Evolutionary conservation across 2,888 invertebrate genomes (phyloP), one percentile per base, ranked within the genome.

Genomic region (Drosophila infuscata): DNA sequence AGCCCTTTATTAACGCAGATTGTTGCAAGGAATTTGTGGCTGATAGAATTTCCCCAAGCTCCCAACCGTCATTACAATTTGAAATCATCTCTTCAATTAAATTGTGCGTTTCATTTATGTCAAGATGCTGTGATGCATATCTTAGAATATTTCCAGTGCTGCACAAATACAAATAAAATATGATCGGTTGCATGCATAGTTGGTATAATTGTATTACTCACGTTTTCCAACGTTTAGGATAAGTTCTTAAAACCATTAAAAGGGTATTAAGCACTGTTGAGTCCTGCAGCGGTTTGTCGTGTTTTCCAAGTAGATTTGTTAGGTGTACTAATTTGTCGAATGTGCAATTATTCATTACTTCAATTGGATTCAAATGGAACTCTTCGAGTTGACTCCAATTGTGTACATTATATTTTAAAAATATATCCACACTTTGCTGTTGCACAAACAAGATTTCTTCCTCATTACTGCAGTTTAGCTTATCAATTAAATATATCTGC

Each of bases 311-410:
- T 5, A 65, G 33, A 12, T 12, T 6, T 17, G 51, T 17, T 33
- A 65, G 15, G 9, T 41, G n/a, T 7, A 6, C 1, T n/a, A 51
- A 12, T 6, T 35, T 65, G 4, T 41, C 30, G 7, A 41, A 51
- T 6, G 65, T 51, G 29, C 33, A 51, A 33, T 12, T 35, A 12
- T 51, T n/a, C 4, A 65, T 20, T 7, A 65, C 6, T 12, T 65
- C 20, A 35, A 41, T 20, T 8, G 41, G 49, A 29, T 65, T 41
- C 66, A 65, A 65, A 6, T 65, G 9, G 6, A 51, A 65, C 2
- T 12, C 51, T 30, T 64, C 51, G 8, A 65, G 51, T 17, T 65
- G 65, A 20, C 12, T 41, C 65, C 65, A 65, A 9, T 20, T 6
- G 7, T 11, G 5, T 2, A 65, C 51, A 17, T 65, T 25, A 1